These are phyloP conservation scores for Baronia brevicornis DNA, from an alignment of 2,888 invertebrate genomes.

Conservation along the genomic window DNA sequence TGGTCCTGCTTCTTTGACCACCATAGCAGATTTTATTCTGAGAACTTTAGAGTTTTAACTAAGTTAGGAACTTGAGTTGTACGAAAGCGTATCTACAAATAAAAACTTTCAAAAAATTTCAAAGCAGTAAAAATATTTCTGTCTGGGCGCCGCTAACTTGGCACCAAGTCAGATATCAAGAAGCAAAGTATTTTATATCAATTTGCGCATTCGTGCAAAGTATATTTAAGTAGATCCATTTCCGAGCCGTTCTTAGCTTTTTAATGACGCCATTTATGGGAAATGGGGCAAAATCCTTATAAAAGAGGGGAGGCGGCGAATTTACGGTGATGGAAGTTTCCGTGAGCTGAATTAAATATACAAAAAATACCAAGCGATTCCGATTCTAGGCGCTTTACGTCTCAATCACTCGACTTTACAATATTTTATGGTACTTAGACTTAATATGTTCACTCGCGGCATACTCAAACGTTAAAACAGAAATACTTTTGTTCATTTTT, in stretches of 20 bases:
- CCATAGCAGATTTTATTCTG: slow-evolving; percentile 1
- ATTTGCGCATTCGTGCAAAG: slow-evolving; percentile 67
- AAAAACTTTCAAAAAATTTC: slow-evolving; percentile 11
- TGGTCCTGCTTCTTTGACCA: no score
- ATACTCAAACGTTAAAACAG: slow-evolving; percentile 3
- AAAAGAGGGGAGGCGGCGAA: slow-evolving; percentile 45
- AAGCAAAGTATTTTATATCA: slow-evolving; percentile 67
- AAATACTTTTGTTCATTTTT: no score
- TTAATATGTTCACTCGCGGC: not conserved
- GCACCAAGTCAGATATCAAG: slow-evolving; percentile 42
- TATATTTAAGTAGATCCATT: slow-evolving; percentile 60
- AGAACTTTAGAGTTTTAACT: slow-evolving; percentile 8
- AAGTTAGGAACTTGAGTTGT: slow-evolving; percentile 9
- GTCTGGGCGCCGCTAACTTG: slow-evolving; percentile 21
- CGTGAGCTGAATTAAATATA: slow-evolving; percentile 24
- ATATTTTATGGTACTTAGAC: not conserved
- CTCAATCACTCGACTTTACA: slow-evolving; percentile 7
- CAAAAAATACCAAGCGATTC: slow-evolving; percentile 8
- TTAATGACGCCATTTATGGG: slow-evolving; percentile 62
- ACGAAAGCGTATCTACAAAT: slow-evolving; percentile 10
- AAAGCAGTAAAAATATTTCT: slow-evolving; percentile 12
- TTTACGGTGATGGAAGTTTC: slow-evolving; percentile 40
- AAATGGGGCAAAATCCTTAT: slow-evolving; percentile 50
- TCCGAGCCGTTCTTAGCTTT: slow-evolving; percentile 50
- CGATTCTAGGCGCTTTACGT: slow-evolving; percentile 7